Evolutionary conservation across 2,113 vertebrate species (phyloP).

Genomic region (Nyctereutes procyonoides): DNA sequence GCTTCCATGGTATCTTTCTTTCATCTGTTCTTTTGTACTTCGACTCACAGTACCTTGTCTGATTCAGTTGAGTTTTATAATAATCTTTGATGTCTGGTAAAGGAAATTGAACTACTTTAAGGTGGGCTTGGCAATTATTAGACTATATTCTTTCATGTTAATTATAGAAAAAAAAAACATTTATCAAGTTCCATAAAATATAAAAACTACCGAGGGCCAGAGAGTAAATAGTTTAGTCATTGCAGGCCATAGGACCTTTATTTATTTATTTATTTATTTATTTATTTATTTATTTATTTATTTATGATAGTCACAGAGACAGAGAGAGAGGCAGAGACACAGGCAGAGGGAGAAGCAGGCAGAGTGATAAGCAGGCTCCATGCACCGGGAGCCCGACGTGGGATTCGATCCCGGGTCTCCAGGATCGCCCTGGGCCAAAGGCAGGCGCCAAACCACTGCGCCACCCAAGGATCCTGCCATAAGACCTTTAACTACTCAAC

Average conservation of each 20-base stretch:
- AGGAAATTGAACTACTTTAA: neutral
- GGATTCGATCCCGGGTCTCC: no score
- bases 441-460: no score
- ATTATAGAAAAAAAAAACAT: neutral
- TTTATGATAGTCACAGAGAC: no score
- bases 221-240: neutral
- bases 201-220: neutral
- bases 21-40: neutral
- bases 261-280: slow-evolving; percentile 34
- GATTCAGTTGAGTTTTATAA: neutral
- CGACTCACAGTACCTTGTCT: neutral
- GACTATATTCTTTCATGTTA: neutral
- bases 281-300: slow-evolving; percentile 34
- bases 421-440: no score
- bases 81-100: neutral
- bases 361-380: no score
- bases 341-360: no score
- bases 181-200: neutral
- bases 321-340: no score
- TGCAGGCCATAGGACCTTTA: neutral
- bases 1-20: neutral
- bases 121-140: neutral
- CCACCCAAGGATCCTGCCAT: no score
- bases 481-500: neutral
- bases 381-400: no score